A percentile compares a stretch with the other conserved stretches of the same genome.
Evolutionary conservation across 2,888 invertebrate genomes (phyloP).

Genomic region (Exephanes ischioxanthus): DNA sequence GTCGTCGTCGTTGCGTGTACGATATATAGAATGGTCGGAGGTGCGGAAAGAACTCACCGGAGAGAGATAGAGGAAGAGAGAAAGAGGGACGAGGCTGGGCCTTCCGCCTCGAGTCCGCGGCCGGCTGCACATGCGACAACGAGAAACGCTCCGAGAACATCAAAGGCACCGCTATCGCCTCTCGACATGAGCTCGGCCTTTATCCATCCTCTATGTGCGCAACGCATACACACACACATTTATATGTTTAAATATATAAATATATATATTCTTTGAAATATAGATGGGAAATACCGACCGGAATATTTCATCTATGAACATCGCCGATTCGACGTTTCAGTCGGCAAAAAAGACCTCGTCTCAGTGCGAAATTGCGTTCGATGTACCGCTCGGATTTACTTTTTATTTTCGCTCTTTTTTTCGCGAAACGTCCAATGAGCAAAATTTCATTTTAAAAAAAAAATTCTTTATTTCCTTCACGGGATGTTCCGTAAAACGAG

Average conservation of each 20-base stretch:
- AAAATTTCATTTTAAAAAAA: too few relatives aligned
- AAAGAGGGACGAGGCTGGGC: conserved; percentile 16
- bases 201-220: conserved; percentile 71
- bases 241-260: conserved; percentile 8
- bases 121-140: conserved; percentile 68
- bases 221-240: conserved; percentile 46
- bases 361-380: neutral
- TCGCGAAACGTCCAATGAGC: too few relatives aligned
- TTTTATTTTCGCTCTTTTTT: too few relatives aligned
- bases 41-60: conserved; percentile 53
- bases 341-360: neutral
- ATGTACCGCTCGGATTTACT: too few relatives aligned
- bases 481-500: too few relatives aligned
- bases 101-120: conserved; percentile 26
- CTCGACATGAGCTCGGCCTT: conserved; percentile 74
- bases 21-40: conserved; percentile 43
- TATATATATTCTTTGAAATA: conserved; percentile 33
- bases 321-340: conserved; percentile 14
- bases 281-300: conserved; percentile 51
- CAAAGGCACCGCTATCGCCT: conserved; percentile 83
- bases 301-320: conserved; percentile 41
- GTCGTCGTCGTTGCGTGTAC: conserved; percentile 47
- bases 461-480: too few relatives aligned
- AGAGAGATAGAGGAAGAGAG: conserved; percentile 19
- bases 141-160: conserved; percentile 72